phyloP scores from a whole-genome alignment of 2,888 invertebrate species.

The Ectobius pallidus region DNA sequence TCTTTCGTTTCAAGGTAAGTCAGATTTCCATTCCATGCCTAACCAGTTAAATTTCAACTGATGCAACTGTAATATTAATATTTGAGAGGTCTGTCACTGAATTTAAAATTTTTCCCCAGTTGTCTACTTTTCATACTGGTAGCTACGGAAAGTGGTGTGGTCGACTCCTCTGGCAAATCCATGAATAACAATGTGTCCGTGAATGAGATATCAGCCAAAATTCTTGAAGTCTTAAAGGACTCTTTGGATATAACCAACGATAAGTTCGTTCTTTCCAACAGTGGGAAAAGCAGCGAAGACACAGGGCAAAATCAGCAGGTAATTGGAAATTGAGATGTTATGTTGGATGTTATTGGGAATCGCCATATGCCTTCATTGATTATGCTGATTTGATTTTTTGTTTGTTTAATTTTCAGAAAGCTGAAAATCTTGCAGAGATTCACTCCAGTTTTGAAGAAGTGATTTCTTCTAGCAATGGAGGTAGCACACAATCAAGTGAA shows the following conservation, averaged over 20 bases:
- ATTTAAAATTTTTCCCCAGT: not conserved
- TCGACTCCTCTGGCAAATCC: not conserved
- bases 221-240: not conserved
- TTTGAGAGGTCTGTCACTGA: no score
- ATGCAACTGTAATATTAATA: no score
- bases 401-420: no score
- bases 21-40: not conserved
- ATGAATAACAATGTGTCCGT: not conserved
- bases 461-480: slow-evolving; percentile 5
- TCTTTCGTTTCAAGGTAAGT: slow-evolving; percentile 65
- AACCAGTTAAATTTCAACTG: not conserved
- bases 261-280: no score
- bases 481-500: not conserved
- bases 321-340: not conserved
- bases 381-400: no score
- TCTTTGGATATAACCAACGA: no score
- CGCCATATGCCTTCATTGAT: no score
- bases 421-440: slow-evolving; percentile 12
- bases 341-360: no score
- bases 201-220: not conserved
- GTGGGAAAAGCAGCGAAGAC: not conserved
- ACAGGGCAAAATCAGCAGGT: not conserved
- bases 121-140: slow-evolving; percentile 19
- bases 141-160: slow-evolving; percentile 10
- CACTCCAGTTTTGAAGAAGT: slow-evolving; percentile 26